These are phyloP conservation scores for Escarpia spicata DNA, from an alignment of 2,888 invertebrate species.

Conservation along the genomic window DNA sequence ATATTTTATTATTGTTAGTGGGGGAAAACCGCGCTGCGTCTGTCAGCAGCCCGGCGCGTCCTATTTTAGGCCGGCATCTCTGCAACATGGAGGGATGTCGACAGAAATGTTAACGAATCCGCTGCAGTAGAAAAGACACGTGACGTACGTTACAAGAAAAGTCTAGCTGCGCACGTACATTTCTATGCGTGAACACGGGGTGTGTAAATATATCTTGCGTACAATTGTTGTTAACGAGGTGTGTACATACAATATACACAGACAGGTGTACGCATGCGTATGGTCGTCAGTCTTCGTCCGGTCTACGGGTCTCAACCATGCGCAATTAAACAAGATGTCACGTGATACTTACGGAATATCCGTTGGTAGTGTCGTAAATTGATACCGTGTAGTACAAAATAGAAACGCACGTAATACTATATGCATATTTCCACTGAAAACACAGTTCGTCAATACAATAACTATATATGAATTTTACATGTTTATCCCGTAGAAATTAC, in stretches of 20 bases:
- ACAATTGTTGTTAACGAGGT: background rate
- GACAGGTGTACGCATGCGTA: background rate
- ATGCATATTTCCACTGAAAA: background rate
- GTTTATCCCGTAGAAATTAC: no score
- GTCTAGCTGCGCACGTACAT: background rate
- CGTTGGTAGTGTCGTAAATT: background rate
- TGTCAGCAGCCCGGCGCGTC: background rate
- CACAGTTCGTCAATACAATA: background rate
- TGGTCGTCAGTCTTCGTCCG: slow-evolving; percentile 1
- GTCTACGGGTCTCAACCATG: background rate
- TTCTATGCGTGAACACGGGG: background rate
- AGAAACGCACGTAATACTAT: background rate
- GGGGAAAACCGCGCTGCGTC: background rate
- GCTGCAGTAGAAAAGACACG: slow-evolving; percentile 13
- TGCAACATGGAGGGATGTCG: background rate
- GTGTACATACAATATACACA: background rate
- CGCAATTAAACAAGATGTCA: background rate
- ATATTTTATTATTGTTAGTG: background rate
- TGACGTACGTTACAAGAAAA: background rate
- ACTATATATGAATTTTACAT: background rate
- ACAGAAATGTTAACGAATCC: background rate
- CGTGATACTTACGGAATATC: background rate
- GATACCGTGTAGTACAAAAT: background rate
- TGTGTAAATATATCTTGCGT: background rate
- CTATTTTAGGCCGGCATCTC: background rate